Evolutionary conservation across 2,113 vertebrate genomes (phyloP).

Genomic region (Oenanthe melanoleuca): DNA sequence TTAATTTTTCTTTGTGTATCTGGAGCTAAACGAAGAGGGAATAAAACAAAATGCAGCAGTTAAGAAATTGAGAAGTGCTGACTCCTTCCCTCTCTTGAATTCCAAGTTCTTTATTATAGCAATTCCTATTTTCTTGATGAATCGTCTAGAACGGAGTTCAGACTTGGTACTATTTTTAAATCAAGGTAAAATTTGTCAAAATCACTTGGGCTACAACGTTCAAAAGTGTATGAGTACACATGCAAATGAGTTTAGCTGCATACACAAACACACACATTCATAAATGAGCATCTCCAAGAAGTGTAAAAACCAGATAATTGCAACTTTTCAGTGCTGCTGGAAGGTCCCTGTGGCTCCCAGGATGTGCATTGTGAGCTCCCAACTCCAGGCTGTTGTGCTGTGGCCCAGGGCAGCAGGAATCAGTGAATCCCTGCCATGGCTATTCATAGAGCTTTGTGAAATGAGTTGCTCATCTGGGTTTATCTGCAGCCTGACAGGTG

Average conservation of each 20-base stretch:
- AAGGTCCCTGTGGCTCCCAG: neutral
- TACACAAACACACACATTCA: neutral
- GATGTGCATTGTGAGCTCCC: neutral
- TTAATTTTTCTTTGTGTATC: neutral
- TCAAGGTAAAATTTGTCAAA: neutral
- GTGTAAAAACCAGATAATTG: accelerated
- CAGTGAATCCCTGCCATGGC: neutral
- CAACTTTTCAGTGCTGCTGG: neutral
- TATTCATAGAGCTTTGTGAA: conserved; percentile 56
- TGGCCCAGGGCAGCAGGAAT: conserved; percentile 4
- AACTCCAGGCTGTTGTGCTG: neutral
- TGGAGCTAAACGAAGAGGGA: neutral
- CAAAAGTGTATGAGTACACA: accelerated
- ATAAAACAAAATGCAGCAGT: neutral
- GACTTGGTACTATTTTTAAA: neutral
- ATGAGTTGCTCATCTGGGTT: neutral
- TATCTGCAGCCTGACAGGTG: conserved; percentile 42
- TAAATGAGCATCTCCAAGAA: too few relatives aligned
- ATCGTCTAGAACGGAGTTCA: neutral
- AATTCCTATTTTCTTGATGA: neutral
- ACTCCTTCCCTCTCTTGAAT: neutral
- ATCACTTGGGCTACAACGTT: neutral
- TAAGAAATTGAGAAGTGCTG: neutral
- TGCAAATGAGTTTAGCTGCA: neutral
- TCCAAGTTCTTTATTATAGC: neutral